Percentiles rank a stretch among this genome's conserved stretches.
phyloP scores from a whole-genome alignment of 1,140 invertebrate species.

The Mesaphorura yosii region DNA sequence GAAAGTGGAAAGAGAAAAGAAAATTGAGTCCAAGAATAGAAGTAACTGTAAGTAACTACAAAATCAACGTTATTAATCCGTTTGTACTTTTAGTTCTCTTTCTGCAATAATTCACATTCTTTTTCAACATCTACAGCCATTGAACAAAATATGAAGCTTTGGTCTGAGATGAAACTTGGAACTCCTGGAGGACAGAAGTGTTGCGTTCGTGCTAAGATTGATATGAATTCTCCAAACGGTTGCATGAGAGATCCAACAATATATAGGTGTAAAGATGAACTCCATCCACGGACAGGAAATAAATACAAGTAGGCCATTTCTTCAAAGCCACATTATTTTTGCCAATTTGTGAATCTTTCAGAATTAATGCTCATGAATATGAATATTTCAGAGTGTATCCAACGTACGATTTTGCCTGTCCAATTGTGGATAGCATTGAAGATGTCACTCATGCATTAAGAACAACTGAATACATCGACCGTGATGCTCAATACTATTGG shows the following conservation, averaged over 20 bases:
- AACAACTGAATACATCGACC: slow-evolving; percentile 97
- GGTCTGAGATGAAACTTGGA: slow-evolving; percentile 92
- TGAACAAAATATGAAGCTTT: slow-evolving; percentile 75
- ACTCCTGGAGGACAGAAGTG: slow-evolving; percentile 64
- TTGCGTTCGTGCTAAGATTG: slow-evolving; percentile 93
- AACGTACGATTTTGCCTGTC: slow-evolving; percentile 99
- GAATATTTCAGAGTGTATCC: slow-evolving; percentile 76
- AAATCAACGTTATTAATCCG: background rate
- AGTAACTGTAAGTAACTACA: slow-evolving; percentile 55
- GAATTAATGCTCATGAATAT: background rate
- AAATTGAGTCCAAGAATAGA: slow-evolving; percentile 71
- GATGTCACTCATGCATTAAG: slow-evolving; percentile 92
- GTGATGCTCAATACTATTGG: slow-evolving; percentile 97
- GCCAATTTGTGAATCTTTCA: background rate
- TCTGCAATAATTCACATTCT: slow-evolving; percentile 4
- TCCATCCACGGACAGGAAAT: slow-evolving; percentile 79
- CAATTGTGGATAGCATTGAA: slow-evolving; percentile 95
- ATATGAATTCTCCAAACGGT: slow-evolving; percentile 92
- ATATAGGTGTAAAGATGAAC: slow-evolving; percentile 93
- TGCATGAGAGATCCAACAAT: slow-evolving; percentile 98
- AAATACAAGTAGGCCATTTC: slow-evolving; percentile 82
- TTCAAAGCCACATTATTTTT: slow-evolving; percentile 2
- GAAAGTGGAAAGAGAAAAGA: slow-evolving; percentile 88
- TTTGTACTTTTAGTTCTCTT: background rate
- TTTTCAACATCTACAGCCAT: slow-evolving; percentile 49